Conservation (phyloP, 2,888 invertebrate species). For the Agonopterix heracliana region DNA sequence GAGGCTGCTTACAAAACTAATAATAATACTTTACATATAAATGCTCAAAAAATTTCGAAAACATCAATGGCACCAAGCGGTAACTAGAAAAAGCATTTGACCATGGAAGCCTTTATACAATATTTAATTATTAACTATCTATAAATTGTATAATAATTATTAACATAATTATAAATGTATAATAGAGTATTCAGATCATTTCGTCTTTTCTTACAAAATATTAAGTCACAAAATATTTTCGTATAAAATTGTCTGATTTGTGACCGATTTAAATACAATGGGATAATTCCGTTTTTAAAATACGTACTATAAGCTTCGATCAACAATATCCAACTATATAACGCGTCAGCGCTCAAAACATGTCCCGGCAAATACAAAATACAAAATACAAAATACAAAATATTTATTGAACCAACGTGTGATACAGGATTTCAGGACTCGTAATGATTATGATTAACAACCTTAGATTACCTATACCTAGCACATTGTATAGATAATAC, state of each 20-base stretch:
- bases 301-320: too few relatives aligned
- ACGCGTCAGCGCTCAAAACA: too few relatives aligned
- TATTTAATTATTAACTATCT: conserved; percentile 1
- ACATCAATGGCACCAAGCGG: conserved; percentile 38
- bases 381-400: too few relatives aligned
- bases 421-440: too few relatives aligned
- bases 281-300: too few relatives aligned
- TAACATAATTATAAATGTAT: conserved; percentile 8
- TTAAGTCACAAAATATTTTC: conserved; percentile 21
- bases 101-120: background rate
- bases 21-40: conserved; percentile 39
- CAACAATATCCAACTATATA: too few relatives aligned
- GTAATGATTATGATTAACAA: too few relatives aligned
- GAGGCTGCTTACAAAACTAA: conserved; percentile 2
- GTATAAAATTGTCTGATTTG: background rate
- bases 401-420: too few relatives aligned
- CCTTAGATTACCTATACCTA: too few relatives aligned
- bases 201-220: conserved; percentile 4
- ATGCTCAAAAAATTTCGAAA: conserved; percentile 18
- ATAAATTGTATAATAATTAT: conserved; percentile 7
- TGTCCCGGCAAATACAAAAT: too few relatives aligned
- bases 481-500: too few relatives aligned
- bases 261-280: too few relatives aligned
- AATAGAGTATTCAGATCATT: conserved; percentile 33
- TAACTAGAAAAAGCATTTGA: conserved; percentile 18